Base-by-base conservation (phyloP, 2,888 invertebrate species). In the Lepeophtheirus nordmannii region DNA sequence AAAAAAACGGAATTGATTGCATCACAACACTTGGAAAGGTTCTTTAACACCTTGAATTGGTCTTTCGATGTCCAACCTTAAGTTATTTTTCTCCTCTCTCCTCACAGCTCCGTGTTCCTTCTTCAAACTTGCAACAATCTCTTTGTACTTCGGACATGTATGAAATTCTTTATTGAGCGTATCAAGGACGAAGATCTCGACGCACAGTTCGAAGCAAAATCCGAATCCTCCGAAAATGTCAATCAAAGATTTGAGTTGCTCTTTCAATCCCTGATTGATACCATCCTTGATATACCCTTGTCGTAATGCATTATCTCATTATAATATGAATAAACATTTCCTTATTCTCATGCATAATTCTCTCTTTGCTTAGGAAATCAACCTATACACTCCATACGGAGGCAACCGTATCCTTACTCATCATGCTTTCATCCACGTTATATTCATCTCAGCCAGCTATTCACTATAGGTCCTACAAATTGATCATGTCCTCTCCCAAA, bases 11-110 rank as follows among this genome's bases (percentile, higher is more conserved):
- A 94, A 74, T 77, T 96, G 69, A 80, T 91, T 66, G 84, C 86
- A 0, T 85, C 92, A 2, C 85, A 88, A 9, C 87, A 88, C 73
- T 86, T 87, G 74, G 88, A 93, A 74, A 89, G 89, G 92, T 92
- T 78, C 80, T 82, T 78, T 66, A 67, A 57, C 1, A 14, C 14
- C 17, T 58, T n/a, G 5, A 17, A 46, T n/a, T 17, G n/a, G n/a
- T n/a, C n/a, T n/a, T n/a, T n/a, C n/a, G n/a, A n/a, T n/a, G n/a
- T n/a, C n/a, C n/a, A n/a, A n/a, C n/a, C n/a, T n/a, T n/a, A n/a
- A n/a, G 8, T 30, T 46, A 5, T 46, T 5, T 46, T 46, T 17
- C 5, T 46, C 2, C 8, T 46, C 53, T 17, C 53, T 46, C 53
- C 1, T 17, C 8, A 5, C 53, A 46, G 53, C 17, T 46, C 53